Evolutionary conservation across 2,113 vertebrate species (phyloP).

Genomic region (Danio rerio): DNA sequence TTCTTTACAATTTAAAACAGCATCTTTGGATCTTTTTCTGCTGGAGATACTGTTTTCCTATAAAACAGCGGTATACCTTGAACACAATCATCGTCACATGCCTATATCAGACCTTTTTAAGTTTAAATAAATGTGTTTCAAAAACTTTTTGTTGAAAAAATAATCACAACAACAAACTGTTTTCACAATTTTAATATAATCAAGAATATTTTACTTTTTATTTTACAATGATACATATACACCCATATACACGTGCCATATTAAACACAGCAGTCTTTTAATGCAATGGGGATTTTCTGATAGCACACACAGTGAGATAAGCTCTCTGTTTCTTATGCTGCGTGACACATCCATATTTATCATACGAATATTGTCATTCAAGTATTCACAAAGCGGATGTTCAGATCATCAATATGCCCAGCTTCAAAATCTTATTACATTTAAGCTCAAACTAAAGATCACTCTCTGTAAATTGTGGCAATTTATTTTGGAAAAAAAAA

Average conservation of each 20-base stretch:
- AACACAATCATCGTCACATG: no score
- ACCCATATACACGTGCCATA: slow-evolving; percentile 46
- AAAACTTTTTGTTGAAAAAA: no score
- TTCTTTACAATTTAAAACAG: no score
- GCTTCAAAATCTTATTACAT: not conserved
- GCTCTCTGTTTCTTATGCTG: not conserved
- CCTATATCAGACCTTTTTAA: no score
- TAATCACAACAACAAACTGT: not conserved
- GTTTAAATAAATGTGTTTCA: no score
- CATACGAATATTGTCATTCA: slow-evolving; percentile 4
- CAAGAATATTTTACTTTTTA: slow-evolving; percentile 65
- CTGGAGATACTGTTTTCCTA: no score
- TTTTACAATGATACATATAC: slow-evolving; percentile 62
- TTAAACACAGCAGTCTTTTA: slow-evolving; percentile 21
- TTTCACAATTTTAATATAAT: slow-evolving; percentile 18
- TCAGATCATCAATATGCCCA: slow-evolving; percentile 13
- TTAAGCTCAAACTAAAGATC: not conserved
- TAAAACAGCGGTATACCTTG: no score
- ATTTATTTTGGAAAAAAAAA: not conserved
- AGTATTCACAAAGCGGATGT: slow-evolving; percentile 30
- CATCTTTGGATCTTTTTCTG: no score
- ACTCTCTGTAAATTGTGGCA: no score
- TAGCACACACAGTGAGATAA: not conserved
- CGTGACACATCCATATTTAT: not conserved
- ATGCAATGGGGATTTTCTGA: not conserved